phyloP scores from a whole-genome alignment of 2,888 invertebrate species.

The Drosophila meridiana region DNA sequence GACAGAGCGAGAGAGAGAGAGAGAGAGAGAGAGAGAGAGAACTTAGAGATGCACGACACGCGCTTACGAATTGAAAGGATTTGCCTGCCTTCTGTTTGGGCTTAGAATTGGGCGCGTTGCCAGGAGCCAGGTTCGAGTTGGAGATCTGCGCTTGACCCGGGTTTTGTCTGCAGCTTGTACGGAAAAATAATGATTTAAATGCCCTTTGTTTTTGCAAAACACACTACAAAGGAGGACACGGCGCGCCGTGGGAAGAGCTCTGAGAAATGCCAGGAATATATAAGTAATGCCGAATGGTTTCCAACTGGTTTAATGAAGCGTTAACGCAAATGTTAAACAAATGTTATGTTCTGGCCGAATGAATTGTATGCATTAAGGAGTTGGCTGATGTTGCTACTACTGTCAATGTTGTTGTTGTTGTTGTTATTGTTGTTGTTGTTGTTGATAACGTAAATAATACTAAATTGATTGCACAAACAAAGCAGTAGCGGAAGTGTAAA shows the following conservation, averaged over 20 bases:
- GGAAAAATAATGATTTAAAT: slow-evolving; percentile 78
- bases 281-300: slow-evolving; percentile 58
- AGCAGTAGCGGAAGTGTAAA: slow-evolving; percentile 77
- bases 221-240: neutral
- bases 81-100: slow-evolving; percentile 38
- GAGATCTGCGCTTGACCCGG: slow-evolving; percentile 20
- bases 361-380: slow-evolving; percentile 63
- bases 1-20: slow-evolving; percentile 2
- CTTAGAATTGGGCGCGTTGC: slow-evolving; percentile 35
- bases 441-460: slow-evolving; percentile 78
- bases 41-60: slow-evolving; percentile 74
- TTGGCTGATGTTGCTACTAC: slow-evolving; percentile 17
- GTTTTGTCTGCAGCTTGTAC: slow-evolving; percentile 48
- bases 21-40: neutral
- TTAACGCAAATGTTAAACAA: slow-evolving; percentile 82
- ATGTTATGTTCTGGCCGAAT: slow-evolving; percentile 82
- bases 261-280: slow-evolving; percentile 66
- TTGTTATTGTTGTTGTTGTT: slow-evolving; percentile 37
- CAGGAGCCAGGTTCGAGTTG: slow-evolving; percentile 5
- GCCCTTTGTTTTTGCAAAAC: slow-evolving; percentile 49
- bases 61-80: slow-evolving; percentile 76
- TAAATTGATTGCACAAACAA: slow-evolving; percentile 82
- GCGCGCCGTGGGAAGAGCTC: slow-evolving; percentile 5
- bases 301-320: slow-evolving; percentile 74
- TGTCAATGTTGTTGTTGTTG: slow-evolving; percentile 14